Percentiles rank a stretch among this genome's conserved stretches.
Evolutionary conservation across 2,888 invertebrate genomes (phyloP).

Genomic region (Drosophila engyochracea): DNA sequence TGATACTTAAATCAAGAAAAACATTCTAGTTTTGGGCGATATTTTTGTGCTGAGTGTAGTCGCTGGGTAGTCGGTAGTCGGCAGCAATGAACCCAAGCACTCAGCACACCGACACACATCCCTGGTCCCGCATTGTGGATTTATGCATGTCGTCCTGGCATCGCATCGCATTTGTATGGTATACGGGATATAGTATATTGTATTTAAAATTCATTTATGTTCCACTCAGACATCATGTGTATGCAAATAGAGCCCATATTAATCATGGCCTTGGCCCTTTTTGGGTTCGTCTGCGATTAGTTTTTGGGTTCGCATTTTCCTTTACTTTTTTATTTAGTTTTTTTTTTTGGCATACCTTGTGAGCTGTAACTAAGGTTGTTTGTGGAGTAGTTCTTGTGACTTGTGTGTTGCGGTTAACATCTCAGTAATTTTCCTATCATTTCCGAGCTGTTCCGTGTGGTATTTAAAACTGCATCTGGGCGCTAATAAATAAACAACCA

Average conservation of each 20-base stretch:
- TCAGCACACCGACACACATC: not conserved
- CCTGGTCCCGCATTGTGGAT: constrained; percentile 3
- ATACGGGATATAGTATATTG: constrained; percentile 24
- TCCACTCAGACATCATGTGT: constrained; percentile 63
- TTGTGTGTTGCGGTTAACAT: not conserved
- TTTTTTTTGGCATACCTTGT: not conserved
- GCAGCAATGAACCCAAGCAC: not conserved
- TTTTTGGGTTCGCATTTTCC: not conserved
- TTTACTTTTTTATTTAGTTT: not conserved
- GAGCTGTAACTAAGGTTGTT: not conserved
- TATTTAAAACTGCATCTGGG: constrained; percentile 73
- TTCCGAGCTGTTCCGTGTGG: constrained; percentile 29
- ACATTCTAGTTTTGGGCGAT: no score
- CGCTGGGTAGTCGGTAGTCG: not conserved
- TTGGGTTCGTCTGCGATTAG: constrained; percentile 36
- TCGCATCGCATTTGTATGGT: not conserved
- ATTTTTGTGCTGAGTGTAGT: not conserved
- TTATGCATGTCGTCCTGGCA: not conserved
- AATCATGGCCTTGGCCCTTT: constrained; percentile 57
- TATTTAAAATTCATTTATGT: constrained; percentile 63
- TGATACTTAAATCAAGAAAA: no score
- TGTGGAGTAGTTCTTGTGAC: not conserved
- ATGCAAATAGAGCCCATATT: constrained; percentile 75
- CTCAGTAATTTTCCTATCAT: not conserved
- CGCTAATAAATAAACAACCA: constrained; percentile 71